Conservation (phyloP, 2,888 invertebrate genomes). For the Cryptosula pallasiana region DNA sequence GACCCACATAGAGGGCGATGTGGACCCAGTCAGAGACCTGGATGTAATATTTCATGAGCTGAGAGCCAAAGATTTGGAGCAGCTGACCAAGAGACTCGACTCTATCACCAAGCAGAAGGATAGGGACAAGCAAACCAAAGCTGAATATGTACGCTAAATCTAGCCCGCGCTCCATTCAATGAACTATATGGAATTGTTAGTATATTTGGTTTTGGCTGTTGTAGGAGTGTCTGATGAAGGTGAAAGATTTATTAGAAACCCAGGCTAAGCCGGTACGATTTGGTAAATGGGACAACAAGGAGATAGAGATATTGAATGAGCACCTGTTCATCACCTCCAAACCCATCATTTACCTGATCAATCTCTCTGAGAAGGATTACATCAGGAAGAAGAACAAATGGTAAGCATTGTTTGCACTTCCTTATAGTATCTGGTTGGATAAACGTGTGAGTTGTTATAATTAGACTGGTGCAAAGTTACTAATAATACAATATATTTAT, state of each 20-base stretch:
- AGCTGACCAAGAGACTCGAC: slow-evolving; percentile 73
- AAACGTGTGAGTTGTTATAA: too few relatives aligned
- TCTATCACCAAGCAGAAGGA: slow-evolving; percentile 71
- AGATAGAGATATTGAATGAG: slow-evolving; percentile 94
- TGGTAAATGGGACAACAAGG: slow-evolving; percentile 84
- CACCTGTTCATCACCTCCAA: slow-evolving; percentile 94
- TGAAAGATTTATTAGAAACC: slow-evolving; percentile 71
- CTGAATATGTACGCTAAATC: slow-evolving; percentile 86
- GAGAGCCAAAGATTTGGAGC: slow-evolving; percentile 87
- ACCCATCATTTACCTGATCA: slow-evolving; percentile 92
- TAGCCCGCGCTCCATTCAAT: not conserved
- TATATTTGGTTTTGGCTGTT: slow-evolving; percentile 39
- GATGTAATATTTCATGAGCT: slow-evolving; percentile 94
- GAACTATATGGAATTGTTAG: not conserved
- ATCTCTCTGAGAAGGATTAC: slow-evolving; percentile 95
- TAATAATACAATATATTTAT: too few relatives aligned
- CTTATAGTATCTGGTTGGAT: too few relatives aligned
- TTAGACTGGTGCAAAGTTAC: too few relatives aligned
- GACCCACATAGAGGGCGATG: slow-evolving; percentile 96
- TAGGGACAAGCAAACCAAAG: slow-evolving; percentile 87
- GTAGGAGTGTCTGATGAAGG: slow-evolving; percentile 79
- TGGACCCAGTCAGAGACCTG: slow-evolving; percentile 91
- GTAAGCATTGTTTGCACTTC: slow-evolving; percentile 56
- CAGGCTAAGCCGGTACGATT: slow-evolving; percentile 90
- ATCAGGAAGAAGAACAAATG: slow-evolving; percentile 98